Evolutionary conservation across 1,140 invertebrate genomes (phyloP).

Genomic region (Hyles vespertilio): DNA sequence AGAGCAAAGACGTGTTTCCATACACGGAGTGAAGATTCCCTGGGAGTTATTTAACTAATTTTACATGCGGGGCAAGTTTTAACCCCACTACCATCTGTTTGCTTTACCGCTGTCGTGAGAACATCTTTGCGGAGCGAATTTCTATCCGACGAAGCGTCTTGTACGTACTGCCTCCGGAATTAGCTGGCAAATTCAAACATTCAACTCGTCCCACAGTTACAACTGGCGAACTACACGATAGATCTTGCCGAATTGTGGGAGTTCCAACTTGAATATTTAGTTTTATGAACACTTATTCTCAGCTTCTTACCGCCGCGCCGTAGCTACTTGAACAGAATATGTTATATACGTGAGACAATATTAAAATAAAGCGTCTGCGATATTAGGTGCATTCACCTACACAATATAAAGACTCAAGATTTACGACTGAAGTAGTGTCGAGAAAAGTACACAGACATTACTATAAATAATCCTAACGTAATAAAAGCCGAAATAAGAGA

Average conservation of each 20-base stretch:
- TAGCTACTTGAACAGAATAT: neutral
- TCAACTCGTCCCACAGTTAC: slow-evolving; percentile 18
- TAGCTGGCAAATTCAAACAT: slow-evolving; percentile 37
- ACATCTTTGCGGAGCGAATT: slow-evolving; percentile 30
- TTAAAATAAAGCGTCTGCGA: neutral
- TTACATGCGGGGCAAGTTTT: slow-evolving; percentile 62
- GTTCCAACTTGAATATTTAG: too few species aligned
- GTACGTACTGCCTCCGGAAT: slow-evolving; percentile 27
- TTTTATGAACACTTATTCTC: too few species aligned
- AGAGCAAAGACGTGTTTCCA: slow-evolving; percentile 66
- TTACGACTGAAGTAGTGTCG: slow-evolving; percentile 16
- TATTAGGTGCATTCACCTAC: slow-evolving; percentile 5
- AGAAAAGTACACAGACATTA: slow-evolving; percentile 26
- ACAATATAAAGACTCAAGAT: slow-evolving; percentile 23
- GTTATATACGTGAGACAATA: neutral
- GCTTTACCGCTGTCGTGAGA: slow-evolving; percentile 36
- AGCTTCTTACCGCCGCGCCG: too few species aligned
- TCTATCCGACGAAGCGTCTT: slow-evolving; percentile 7
- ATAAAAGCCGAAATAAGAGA: slow-evolving; percentile 65
- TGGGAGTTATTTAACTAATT: slow-evolving; percentile 63
- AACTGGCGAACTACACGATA: slow-evolving; percentile 15
- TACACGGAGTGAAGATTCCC: slow-evolving; percentile 44
- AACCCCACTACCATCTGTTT: slow-evolving; percentile 51
- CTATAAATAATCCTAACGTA: slow-evolving; percentile 61
- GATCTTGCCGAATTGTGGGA: neutral